phyloP scores from a whole-genome alignment of 2,797 vertebrate genomes.

The Dromococcyx pavoninus region DNA sequence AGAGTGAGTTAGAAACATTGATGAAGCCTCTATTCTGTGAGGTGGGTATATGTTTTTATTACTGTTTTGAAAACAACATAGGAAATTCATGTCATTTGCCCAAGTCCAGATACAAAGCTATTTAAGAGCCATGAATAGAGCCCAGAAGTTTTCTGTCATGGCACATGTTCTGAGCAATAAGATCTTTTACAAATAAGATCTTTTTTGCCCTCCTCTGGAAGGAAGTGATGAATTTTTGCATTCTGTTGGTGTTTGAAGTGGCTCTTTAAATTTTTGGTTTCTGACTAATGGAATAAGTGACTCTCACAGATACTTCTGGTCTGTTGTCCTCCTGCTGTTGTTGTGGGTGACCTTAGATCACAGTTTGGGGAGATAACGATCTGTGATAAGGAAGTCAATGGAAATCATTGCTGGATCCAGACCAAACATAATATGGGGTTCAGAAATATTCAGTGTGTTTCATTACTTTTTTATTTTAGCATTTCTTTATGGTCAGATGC shows the following conservation, averaged over 20 bases:
- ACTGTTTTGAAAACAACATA: neutral
- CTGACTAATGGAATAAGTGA: slow-evolving; percentile 42
- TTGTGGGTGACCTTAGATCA: neutral
- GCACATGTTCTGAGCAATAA: neutral
- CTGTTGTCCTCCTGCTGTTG: neutral
- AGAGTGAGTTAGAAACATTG: slow-evolving; percentile 49
- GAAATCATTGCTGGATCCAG: neutral
- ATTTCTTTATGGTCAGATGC: neutral
- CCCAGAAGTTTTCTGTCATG: neutral
- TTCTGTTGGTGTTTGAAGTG: neutral
- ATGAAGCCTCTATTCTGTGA: slow-evolving; percentile 53
- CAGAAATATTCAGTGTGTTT: neutral
- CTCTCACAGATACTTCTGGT: neutral
- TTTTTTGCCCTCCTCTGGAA: neutral
- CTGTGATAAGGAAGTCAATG: neutral
- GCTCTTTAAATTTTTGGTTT: slow-evolving; percentile 26
- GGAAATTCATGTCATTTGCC: slow-evolving; percentile 2
- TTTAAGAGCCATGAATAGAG: neutral
- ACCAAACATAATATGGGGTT: neutral
- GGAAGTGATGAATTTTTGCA: slow-evolving; percentile 21
- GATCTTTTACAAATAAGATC: neutral
- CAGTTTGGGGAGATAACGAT: neutral
- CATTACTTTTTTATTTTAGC: neutral
- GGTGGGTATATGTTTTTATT: slow-evolving; percentile 43
- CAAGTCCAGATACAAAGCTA: neutral